These are phyloP conservation scores for Tridacna crocea DNA, from an alignment of 2,888 invertebrate genomes.

Conservation along the genomic window DNA sequence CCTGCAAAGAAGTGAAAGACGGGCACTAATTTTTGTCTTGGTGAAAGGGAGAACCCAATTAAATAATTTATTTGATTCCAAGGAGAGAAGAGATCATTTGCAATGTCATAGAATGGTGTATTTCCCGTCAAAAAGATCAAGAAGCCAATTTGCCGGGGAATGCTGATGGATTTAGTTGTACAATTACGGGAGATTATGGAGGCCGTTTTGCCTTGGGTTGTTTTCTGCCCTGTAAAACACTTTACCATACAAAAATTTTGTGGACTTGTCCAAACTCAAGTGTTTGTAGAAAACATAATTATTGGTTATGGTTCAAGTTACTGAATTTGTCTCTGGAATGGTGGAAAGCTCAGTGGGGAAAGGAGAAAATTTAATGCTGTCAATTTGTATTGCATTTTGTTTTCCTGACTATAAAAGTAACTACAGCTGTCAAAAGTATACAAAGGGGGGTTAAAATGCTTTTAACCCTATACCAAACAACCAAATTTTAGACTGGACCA, in stretches of 20 bases:
- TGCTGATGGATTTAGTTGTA: neutral
- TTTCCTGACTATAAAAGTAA: neutral
- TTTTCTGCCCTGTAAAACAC: neutral
- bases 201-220: neutral
- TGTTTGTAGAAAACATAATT: neutral
- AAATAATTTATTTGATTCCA: neutral
- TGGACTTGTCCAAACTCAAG: neutral
- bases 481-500: no score
- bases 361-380: neutral
- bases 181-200: neutral
- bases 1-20: no score
- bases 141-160: constrained; percentile 1
- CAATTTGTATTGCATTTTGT: neutral
- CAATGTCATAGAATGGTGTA: constrained; percentile 1
- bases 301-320: neutral
- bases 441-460: no score
- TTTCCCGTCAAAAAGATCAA: neutral
- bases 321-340: neutral
- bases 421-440: no score
- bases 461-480: no score
- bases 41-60: neutral
- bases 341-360: neutral
- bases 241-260: neutral
- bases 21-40: neutral
- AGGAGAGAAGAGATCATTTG: neutral